Evolutionary conservation across 2,888 invertebrate species (phyloP).

Genomic region (Ceriagrion tenellum): DNA sequence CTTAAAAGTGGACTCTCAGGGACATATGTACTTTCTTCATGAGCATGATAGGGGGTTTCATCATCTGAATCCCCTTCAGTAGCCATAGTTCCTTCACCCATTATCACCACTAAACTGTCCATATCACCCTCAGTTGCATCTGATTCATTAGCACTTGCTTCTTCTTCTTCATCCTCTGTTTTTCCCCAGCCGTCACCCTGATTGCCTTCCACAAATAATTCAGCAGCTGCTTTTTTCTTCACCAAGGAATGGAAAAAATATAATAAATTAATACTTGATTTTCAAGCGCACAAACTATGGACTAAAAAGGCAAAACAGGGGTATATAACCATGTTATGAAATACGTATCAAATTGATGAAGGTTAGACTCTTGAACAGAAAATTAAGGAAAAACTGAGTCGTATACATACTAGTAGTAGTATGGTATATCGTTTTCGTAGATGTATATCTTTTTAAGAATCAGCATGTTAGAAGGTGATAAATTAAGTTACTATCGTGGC

Average conservation of each 20-base stretch:
- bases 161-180: background rate
- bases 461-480: no score
- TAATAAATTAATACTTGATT: background rate
- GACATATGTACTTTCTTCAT: background rate
- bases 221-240: background rate
- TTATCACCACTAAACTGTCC: background rate
- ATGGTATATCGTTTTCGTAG: no score
- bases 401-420: no score
- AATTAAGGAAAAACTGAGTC: no score
- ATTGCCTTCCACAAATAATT: background rate
- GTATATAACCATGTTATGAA: no score
- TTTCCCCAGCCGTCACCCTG: background rate
- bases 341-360: no score
- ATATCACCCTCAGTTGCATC: background rate
- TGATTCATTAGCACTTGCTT: background rate
- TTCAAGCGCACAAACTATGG: background rate
- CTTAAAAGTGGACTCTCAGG: background rate
- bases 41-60: background rate
- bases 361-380: no score
- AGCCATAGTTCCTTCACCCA: background rate
- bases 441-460: no score
- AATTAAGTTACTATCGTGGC: no score
- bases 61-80: background rate
- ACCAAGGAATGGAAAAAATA: background rate
- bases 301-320: background rate